A percentile compares a stretch with the other conserved stretches of the same genome.
phyloP scores from a whole-genome alignment of 2,888 invertebrate species.

The Machimus rusticus region DNA sequence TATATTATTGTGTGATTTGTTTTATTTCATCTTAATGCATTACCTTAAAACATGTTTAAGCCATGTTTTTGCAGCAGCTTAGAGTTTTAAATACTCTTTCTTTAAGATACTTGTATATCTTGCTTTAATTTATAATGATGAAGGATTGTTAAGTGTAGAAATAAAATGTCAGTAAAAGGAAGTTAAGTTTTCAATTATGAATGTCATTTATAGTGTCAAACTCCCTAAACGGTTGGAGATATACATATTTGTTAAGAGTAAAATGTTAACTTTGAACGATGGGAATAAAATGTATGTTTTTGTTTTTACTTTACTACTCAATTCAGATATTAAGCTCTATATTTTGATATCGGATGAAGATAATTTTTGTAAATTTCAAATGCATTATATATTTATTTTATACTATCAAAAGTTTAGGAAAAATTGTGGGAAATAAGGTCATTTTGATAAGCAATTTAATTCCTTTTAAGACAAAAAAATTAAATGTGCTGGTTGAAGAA shows the following conservation, averaged over 20 bases:
- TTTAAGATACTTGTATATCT: background rate
- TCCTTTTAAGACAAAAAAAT: background rate
- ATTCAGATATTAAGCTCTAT: background rate
- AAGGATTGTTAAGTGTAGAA: background rate
- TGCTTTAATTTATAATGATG: background rate
- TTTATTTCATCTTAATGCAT: constrained; percentile 42
- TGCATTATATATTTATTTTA: background rate
- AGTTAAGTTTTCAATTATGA: background rate
- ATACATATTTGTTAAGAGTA: background rate
- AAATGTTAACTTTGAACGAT: constrained; percentile 18
- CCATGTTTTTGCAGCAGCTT: background rate
- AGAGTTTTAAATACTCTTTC: background rate
- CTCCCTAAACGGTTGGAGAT: background rate
- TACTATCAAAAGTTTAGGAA: background rate
- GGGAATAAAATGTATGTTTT: background rate
- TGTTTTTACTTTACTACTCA: constrained; percentile 5
- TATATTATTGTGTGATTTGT: constrained; percentile 45
- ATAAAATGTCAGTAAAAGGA: background rate
- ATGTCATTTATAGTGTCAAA: background rate
- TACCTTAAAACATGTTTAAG: constrained; percentile 7
- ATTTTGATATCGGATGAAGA: background rate
- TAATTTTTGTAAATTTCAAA: background rate
- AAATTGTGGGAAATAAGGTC: background rate
- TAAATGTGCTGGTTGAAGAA: background rate
- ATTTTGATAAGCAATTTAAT: background rate